Conservation (phyloP, 2,797 vertebrate species). For the Zalophus californianus region DNA sequence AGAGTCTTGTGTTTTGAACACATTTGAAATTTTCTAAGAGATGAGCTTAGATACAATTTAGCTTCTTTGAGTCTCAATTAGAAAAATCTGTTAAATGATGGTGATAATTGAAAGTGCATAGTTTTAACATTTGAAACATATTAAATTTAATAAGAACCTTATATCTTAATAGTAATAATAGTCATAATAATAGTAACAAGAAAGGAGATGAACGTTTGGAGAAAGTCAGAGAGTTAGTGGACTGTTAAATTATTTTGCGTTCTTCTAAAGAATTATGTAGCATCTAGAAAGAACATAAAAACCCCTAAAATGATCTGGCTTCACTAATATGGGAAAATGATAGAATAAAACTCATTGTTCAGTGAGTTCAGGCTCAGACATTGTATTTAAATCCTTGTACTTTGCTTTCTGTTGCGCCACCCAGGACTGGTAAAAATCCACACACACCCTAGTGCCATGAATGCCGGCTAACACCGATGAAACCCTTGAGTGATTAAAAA, state of each 20-base stretch:
- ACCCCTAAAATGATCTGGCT: neutral
- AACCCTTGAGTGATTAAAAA: neutral
- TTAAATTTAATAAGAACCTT: slow-evolving; percentile 32
- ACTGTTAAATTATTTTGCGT: neutral
- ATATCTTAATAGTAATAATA: neutral
- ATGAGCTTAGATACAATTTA: neutral
- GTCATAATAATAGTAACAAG: neutral
- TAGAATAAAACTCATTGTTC: neutral
- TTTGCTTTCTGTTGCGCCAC: neutral
- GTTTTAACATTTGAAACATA: slow-evolving; percentile 16
- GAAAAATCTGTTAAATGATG: neutral
- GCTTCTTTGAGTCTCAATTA: neutral
- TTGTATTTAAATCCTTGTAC: neutral
- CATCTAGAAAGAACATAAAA: neutral
- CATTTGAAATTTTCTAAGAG: neutral
- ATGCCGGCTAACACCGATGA: neutral
- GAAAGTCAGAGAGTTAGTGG: neutral
- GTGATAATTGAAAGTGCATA: neutral
- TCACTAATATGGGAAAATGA: neutral
- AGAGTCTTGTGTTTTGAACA: neutral
- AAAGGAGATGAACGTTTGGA: neutral
- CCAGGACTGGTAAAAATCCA: neutral
- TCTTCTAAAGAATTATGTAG: neutral
- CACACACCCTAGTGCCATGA: neutral
- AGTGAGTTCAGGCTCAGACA: neutral